Base-by-base conservation (phyloP, 1,140 invertebrate genomes). In the Drosophila pseudoobscura region DNA sequence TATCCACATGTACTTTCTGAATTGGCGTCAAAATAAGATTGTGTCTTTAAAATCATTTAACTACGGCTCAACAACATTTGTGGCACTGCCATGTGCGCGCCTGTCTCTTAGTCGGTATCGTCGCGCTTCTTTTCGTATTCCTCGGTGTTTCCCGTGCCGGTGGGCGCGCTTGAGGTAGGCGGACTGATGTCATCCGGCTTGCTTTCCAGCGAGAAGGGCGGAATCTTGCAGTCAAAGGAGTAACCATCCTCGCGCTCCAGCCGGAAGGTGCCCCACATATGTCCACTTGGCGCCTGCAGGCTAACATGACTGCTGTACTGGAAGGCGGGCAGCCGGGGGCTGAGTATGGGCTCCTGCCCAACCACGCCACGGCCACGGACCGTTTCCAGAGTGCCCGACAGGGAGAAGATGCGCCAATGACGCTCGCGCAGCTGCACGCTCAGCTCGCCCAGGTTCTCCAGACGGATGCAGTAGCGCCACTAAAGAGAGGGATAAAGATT, bases 251-350 rank as follows among this genome's bases (percentile, higher is more conserved):
- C 96, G 66, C 97, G 94, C 92, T 99, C 98, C 96, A 99, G 97
- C 87, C 97, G 94, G 90, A 98, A 99, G 9, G 97, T 99, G 45
- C 98, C 98, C 98, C 98, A 99, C 98, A 99, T 99, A 89, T 99
- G 98, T 35, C 98, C 98, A 92, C 97, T 98, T n/a, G 98, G 97
- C 50, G 98, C 97, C 92, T 99, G 98, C 56, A 99, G 93, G 78
- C 97, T 98, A 29, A 99, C 97, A 92, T 99, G 98, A 92, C 97
- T 98, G 90, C 96, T 97, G 91, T 99, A 99, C 92, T 99, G 98
- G 93, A 99, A 99, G 76, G 98, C 98, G 52, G 98, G 98, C 71
- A 96, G 94, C 44, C 94, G 93, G 76, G 95, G 95, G 7, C 97
- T 97, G 43, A 99, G 93, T 53, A 98, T 94, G 47, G 98, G 98